phyloP scores from a whole-genome alignment of 2,113 vertebrate genomes.

The Excalfactoria chinensis region DNA sequence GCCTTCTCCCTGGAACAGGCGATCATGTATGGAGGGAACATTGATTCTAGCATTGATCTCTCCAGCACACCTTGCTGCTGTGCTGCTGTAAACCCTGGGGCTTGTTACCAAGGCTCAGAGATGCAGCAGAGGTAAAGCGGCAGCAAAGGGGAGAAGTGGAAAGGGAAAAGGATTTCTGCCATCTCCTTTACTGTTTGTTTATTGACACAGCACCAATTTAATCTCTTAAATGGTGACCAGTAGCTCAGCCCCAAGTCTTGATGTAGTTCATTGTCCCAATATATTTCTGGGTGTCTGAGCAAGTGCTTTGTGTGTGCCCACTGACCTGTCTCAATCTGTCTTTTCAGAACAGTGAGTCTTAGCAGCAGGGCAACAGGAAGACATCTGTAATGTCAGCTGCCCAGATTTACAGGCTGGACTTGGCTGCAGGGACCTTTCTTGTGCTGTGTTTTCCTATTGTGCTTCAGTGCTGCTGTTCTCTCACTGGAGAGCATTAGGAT shows the following conservation, averaged over 20 bases:
- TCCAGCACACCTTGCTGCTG: background rate
- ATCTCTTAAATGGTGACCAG: conserved; percentile 23
- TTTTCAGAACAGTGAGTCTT: conserved; percentile 41
- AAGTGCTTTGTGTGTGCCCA: conserved; percentile 34
- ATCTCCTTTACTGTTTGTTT: conserved; percentile 45
- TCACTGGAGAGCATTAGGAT: background rate
- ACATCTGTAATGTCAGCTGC: conserved; percentile 44
- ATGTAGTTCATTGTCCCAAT: background rate
- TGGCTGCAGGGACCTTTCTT: conserved; percentile 4
- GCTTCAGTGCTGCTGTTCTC: background rate
- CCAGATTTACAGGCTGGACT: conserved; percentile 43
- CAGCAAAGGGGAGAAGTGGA: background rate
- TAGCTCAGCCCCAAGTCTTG: background rate
- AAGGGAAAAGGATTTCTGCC: background rate
- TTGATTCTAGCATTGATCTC: conserved; percentile 14
- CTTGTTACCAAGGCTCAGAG: background rate
- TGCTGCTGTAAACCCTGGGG: background rate
- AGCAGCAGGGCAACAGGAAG: background rate
- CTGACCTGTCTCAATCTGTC: conserved; percentile 31
- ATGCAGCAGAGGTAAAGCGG: background rate
- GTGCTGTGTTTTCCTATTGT: background rate
- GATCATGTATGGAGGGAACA: background rate
- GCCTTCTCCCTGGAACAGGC: background rate
- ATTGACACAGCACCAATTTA: conserved; percentile 16
- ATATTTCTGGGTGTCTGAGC: conserved; percentile 27